Evolutionary conservation across 2,888 invertebrate genomes (phyloP).

Genomic region (Macaria liturata): DNA sequence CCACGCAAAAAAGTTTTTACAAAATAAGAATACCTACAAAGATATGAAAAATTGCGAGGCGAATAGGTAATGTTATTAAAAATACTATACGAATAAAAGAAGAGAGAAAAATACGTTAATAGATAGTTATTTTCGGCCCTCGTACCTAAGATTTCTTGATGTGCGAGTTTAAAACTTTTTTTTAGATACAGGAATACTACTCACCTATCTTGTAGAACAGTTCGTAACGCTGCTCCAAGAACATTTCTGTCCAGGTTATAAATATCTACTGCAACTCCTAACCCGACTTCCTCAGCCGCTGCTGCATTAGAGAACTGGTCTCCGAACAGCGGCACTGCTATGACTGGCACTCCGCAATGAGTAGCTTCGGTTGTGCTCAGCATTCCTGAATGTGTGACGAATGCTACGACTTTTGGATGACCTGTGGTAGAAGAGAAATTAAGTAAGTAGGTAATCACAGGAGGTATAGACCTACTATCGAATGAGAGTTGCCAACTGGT

Average conservation of each 20-base stretch:
- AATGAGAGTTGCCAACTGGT: no score
- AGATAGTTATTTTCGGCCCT: no score
- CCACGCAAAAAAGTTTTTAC: no score
- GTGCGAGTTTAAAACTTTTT: no score
- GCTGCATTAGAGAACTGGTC: slow-evolving; percentile 77
- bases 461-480: no score
- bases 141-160: no score
- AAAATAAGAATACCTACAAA: no score
- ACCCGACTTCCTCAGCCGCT: slow-evolving; percentile 65
- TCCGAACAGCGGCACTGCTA: slow-evolving; percentile 80
- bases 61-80: no score
- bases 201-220: slow-evolving; percentile 37
- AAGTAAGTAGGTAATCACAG: no score
- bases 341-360: slow-evolving; percentile 59
- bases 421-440: slow-evolving; percentile 47
- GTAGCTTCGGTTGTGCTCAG: slow-evolving; percentile 77
- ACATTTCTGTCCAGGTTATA: slow-evolving; percentile 29
- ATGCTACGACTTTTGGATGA: slow-evolving; percentile 76
- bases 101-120: no score
- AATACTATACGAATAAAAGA: no score
- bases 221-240: slow-evolving; percentile 32
- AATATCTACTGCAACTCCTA: slow-evolving; percentile 64
- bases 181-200: background rate
- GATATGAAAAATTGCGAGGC: no score
- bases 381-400: slow-evolving; percentile 79